These are phyloP conservation scores for Margaritifera margaritifera DNA, from an alignment of 2,888 invertebrate genomes.

Conservation along the genomic window DNA sequence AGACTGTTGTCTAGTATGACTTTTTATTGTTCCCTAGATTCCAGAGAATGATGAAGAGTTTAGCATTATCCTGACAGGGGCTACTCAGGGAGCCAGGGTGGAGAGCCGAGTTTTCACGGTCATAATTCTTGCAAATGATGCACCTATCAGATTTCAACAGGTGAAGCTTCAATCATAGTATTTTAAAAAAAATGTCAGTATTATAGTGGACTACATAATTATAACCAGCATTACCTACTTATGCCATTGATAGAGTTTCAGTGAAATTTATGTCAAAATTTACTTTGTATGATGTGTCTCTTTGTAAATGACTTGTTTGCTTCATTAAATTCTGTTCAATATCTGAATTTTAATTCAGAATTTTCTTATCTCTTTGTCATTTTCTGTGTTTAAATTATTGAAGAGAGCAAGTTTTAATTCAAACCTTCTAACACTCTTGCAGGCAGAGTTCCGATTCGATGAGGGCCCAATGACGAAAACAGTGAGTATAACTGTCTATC, in stretches of 20 bases:
- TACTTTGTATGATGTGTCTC: too few relatives aligned
- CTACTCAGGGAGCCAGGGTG: slow-evolving; percentile 50
- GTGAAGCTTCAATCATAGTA: slow-evolving; percentile 28
- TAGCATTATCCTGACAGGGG: slow-evolving; percentile 47
- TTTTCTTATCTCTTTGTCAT: too few relatives aligned
- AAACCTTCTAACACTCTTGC: slow-evolving; percentile 16
- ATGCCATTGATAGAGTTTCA: too few relatives aligned
- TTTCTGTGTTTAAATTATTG: too few relatives aligned
- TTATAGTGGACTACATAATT: too few relatives aligned
- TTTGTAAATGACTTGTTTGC: too few relatives aligned
- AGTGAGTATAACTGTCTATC: slow-evolving; percentile 44
- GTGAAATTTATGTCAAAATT: too few relatives aligned
- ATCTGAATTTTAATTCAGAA: too few relatives aligned
- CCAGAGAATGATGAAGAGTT: slow-evolving; percentile 68
- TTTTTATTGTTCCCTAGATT: slow-evolving; percentile 36
- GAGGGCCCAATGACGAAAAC: slow-evolving; percentile 48
- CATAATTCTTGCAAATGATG: slow-evolving; percentile 65
- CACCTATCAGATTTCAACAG: slow-evolving; percentile 66
- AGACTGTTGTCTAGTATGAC: not conserved
- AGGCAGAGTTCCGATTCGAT: slow-evolving; percentile 60
- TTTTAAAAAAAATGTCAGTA: too few relatives aligned
- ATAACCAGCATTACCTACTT: too few relatives aligned
- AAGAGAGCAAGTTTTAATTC: too few relatives aligned
- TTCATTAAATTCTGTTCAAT: too few relatives aligned
- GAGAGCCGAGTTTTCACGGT: slow-evolving; percentile 39